phyloP scores from a whole-genome alignment of 2,113 vertebrate species.

The Phrynocephalus versicolor region DNA sequence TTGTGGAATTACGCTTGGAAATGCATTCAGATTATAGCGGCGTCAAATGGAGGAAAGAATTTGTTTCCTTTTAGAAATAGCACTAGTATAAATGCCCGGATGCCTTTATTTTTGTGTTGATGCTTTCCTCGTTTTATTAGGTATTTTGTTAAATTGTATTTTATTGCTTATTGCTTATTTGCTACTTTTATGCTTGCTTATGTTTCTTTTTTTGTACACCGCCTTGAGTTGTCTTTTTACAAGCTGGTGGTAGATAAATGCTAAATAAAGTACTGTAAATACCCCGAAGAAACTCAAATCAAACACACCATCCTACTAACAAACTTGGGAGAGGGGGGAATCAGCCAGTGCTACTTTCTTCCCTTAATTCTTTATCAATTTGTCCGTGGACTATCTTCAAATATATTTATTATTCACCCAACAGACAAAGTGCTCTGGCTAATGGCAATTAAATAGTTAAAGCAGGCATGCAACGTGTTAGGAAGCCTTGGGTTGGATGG shows the following conservation, averaged over 20 bases:
- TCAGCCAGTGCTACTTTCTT: neutral
- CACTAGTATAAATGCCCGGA: constrained; percentile 11
- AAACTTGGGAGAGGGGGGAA: too few species aligned
- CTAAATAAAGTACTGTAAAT: too few species aligned
- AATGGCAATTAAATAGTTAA: neutral
- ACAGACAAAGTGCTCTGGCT: neutral
- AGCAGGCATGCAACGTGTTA: neutral
- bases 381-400: neutral
- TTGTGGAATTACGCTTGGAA: constrained; percentile 63
- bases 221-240: too few species aligned
- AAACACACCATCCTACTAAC: constrained; percentile 1
- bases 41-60: constrained; percentile 58
- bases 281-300: constrained; percentile 10
- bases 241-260: too few species aligned
- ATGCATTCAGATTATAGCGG: constrained; percentile 60
- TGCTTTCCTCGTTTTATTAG: too few species aligned
- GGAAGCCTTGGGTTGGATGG: too few species aligned
- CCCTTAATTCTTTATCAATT: neutral
- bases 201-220: too few species aligned
- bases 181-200: too few species aligned
- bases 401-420: constrained; percentile 1
- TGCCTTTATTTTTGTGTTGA: too few species aligned
- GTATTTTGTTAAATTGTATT: too few species aligned
- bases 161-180: too few species aligned
- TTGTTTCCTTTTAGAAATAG: constrained; percentile 41